Evolutionary conservation across 1,140 invertebrate genomes (phyloP).

Genomic region (Cydia strobilella): DNA sequence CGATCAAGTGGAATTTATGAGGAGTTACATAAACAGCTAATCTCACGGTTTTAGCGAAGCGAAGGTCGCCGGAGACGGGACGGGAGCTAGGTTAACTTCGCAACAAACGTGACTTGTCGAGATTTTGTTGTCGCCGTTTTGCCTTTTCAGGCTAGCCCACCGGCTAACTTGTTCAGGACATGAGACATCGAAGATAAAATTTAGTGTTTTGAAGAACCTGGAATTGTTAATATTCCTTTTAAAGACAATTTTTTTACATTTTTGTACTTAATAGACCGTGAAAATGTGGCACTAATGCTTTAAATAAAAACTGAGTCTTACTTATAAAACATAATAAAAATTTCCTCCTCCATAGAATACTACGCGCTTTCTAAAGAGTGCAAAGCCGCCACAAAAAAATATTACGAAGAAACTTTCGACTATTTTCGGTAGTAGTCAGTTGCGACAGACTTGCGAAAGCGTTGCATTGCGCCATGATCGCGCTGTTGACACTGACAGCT

Average conservation of each 20-base stretch:
- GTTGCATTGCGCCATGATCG: slow-evolving; percentile 51
- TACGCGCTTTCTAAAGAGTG: slow-evolving; percentile 29
- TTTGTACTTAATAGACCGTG: too few relatives aligned
- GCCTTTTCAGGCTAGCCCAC: background rate
- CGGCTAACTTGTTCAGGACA: background rate
- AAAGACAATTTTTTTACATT: too few relatives aligned
- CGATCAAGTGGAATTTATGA: slow-evolving; percentile 26
- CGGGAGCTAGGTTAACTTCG: slow-evolving; percentile 27
- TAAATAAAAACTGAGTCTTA: too few relatives aligned
- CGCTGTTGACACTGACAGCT: slow-evolving; percentile 45
- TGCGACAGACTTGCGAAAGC: slow-evolving; percentile 70
- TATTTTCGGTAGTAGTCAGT: slow-evolving; percentile 58
- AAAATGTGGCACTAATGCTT: too few relatives aligned
- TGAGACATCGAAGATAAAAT: background rate
- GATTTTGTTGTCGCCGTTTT: slow-evolving; percentile 3
- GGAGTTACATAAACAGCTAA: slow-evolving; percentile 26
- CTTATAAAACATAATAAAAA: background rate
- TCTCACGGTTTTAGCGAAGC: slow-evolving; percentile 23
- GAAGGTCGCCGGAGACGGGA: slow-evolving; percentile 13
- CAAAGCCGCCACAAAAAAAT: slow-evolving; percentile 45
- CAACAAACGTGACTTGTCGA: slow-evolving; percentile 30
- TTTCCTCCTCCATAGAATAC: background rate
- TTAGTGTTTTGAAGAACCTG: background rate
- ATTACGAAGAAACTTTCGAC: slow-evolving; percentile 61
- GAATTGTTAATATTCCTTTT: background rate